phyloP scores from a whole-genome alignment of 2,888 invertebrate genomes.

The Polydrusus cervinus region DNA sequence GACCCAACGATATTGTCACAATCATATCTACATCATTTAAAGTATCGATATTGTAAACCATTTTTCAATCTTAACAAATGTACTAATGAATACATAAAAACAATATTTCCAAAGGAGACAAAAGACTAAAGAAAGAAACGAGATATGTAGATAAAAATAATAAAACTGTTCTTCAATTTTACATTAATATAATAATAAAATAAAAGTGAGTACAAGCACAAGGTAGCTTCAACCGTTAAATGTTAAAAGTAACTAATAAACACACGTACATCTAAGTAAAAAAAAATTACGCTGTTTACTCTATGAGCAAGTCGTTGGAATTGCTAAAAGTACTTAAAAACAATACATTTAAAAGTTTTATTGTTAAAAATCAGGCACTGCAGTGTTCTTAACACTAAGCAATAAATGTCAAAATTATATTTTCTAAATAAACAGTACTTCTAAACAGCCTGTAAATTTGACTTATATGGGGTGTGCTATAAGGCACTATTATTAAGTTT shows the following conservation, averaged over 20 bases:
- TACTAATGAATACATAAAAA: too few species aligned
- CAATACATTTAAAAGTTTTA: slow-evolving; percentile 14
- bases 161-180: too few species aligned
- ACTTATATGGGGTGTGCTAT: slow-evolving; percentile 4
- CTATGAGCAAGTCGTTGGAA: not conserved
- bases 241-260: not conserved
- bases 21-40: too few species aligned
- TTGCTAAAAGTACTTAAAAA: slow-evolving; percentile 12
- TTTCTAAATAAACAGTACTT: slow-evolving; percentile 23
- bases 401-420: slow-evolving; percentile 25
- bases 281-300: not conserved
- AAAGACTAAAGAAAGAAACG: too few species aligned
- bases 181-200: too few species aligned
- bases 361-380: slow-evolving; percentile 3
- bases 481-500: not conserved
- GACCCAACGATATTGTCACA: too few species aligned
- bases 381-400: not conserved
- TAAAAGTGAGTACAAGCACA: too few species aligned
- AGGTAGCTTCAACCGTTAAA: not conserved
- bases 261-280: not conserved
- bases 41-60: too few species aligned
- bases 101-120: too few species aligned
- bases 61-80: too few species aligned
- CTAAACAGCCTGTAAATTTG: not conserved
- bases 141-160: too few species aligned